A percentile compares a stretch with the other conserved stretches of the same genome.
Evolutionary conservation across 2,113 vertebrate species (phyloP).

Genomic region (Ranitomeya imitator): DNA sequence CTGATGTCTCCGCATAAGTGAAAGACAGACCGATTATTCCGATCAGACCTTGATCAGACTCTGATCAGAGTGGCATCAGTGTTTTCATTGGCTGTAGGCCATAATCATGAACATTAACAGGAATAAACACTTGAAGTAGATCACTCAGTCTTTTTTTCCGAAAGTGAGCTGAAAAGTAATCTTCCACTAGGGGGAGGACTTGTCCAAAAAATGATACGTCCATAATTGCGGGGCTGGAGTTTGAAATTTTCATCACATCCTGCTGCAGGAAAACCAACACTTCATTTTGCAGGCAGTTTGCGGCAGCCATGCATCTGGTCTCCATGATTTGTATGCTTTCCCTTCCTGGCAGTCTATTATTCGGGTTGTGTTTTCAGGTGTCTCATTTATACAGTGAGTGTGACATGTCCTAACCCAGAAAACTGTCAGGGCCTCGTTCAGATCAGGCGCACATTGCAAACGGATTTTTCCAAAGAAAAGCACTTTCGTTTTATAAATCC

Average conservation of each 20-base stretch:
- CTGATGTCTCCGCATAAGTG: too few relatives aligned
- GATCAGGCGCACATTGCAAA: background rate
- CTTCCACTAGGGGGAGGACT: constrained; percentile 20
- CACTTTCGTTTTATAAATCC: background rate
- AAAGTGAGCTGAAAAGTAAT: background rate
- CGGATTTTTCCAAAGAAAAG: background rate
- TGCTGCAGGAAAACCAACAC: background rate
- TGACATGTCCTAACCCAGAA: background rate
- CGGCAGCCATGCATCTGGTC: background rate
- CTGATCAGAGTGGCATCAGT: too few relatives aligned
- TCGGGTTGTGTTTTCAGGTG: background rate
- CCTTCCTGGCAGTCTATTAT: background rate
- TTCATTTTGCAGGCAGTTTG: background rate
- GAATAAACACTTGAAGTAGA: too few relatives aligned
- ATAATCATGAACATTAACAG: too few relatives aligned
- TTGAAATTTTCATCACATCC: background rate
- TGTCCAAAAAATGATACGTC: background rate
- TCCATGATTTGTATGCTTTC: background rate
- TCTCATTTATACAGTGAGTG: background rate
- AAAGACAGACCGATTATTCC: too few relatives aligned
- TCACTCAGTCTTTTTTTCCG: background rate
- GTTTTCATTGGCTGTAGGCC: too few relatives aligned
- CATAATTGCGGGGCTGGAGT: background rate
- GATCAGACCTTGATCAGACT: too few relatives aligned
- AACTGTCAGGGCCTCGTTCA: background rate